Conservation (phyloP, 2,113 vertebrate species). For the Onychorhynchus coronatus region DNA sequence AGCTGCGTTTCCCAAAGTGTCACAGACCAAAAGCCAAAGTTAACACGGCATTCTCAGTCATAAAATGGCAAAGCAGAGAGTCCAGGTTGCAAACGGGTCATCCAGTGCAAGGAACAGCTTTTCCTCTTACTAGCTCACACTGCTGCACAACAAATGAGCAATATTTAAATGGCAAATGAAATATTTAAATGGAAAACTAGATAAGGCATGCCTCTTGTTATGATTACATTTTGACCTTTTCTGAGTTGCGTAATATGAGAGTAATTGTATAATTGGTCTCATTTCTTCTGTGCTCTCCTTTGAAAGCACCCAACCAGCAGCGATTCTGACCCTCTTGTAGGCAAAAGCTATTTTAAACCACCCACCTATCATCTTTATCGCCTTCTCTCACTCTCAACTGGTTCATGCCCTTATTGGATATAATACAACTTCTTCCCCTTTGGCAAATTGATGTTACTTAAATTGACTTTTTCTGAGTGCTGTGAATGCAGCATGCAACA, state of each 20-base stretch:
- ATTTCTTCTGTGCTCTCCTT: background rate
- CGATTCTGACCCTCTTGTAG: background rate
- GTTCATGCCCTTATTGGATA: background rate
- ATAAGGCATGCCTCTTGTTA: conserved; percentile 14
- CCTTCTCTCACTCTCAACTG: background rate
- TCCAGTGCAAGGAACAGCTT: background rate
- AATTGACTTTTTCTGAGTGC: background rate
- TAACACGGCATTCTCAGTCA: background rate
- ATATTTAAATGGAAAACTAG: conserved; percentile 35
- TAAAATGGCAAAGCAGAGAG: background rate
- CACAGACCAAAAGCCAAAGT: background rate
- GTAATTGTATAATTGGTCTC: conserved; percentile 14
- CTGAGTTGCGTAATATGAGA: conserved; percentile 40
- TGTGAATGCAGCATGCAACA: background rate
- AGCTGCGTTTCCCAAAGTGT: conserved; percentile 21
- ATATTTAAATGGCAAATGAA: conserved; percentile 36
- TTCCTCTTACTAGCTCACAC: background rate
- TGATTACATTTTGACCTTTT: conserved; percentile 49
- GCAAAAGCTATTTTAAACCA: conserved; percentile 7
- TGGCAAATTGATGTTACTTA: background rate
- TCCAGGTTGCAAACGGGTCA: background rate
- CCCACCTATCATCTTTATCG: background rate
- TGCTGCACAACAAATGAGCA: background rate
- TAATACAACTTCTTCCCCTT: background rate
- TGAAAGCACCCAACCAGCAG: background rate